phyloP scores from a whole-genome alignment of 2,888 invertebrate species.

The Eurytoma californica region DNA sequence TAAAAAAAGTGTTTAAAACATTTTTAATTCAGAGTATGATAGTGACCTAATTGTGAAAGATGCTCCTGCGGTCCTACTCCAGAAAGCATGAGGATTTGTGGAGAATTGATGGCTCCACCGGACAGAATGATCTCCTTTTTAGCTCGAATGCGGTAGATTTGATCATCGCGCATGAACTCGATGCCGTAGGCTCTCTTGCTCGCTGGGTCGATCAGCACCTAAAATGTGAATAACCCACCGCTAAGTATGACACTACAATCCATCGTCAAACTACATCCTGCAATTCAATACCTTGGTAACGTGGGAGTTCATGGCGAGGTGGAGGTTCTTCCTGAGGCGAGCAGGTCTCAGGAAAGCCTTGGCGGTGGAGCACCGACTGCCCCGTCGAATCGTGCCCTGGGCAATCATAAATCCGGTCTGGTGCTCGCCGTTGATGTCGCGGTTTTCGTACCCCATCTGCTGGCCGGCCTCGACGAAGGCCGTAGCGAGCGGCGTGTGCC shows the following conservation, averaged over 20 bases:
- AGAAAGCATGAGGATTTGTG: slow-evolving; percentile 94
- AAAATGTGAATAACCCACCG: not conserved
- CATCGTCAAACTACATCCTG: not conserved
- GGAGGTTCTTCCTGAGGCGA: slow-evolving; percentile 86
- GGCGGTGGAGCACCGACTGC: slow-evolving; percentile 90
- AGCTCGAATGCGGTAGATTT: slow-evolving; percentile 84
- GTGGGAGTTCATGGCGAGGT: slow-evolving; percentile 89
- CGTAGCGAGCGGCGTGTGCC: slow-evolving; percentile 88
- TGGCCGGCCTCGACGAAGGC: slow-evolving; percentile 89
- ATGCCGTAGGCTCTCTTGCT: slow-evolving; percentile 89
- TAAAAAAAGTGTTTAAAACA: no score
- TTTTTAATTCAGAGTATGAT: not conserved
- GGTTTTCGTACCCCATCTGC: slow-evolving; percentile 89
- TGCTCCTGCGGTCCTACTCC: slow-evolving; percentile 89
- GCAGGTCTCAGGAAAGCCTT: slow-evolving; percentile 91
- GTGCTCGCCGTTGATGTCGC: slow-evolving; percentile 90
- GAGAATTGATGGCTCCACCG: slow-evolving; percentile 94
- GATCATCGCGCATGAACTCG: slow-evolving; percentile 85
- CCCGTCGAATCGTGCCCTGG: slow-evolving; percentile 86
- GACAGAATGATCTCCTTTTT: slow-evolving; percentile 92
- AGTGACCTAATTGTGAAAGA: slow-evolving; percentile 78
- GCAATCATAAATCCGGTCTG: slow-evolving; percentile 94
- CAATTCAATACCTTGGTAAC: slow-evolving; percentile 76
- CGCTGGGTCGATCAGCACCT: slow-evolving; percentile 74
- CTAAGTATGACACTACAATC: not conserved